These are phyloP conservation scores for Gavia stellata DNA, from an alignment of 2,113 vertebrate genomes.

Conservation along the genomic window DNA sequence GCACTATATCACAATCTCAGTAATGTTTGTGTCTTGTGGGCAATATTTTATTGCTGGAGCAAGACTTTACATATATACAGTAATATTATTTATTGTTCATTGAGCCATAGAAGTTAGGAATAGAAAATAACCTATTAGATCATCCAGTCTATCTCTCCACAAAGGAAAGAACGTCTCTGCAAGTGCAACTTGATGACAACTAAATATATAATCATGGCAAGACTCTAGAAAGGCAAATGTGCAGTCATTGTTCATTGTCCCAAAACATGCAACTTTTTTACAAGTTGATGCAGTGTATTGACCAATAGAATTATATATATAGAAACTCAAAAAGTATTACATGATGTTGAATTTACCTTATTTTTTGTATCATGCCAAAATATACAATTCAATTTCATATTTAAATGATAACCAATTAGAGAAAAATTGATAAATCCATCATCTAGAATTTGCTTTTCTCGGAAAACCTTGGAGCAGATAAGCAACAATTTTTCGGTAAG, in stretches of 20 bases:
- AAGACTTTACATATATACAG: background rate
- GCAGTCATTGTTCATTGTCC: background rate
- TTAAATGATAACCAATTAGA: background rate
- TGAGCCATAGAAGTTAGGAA: background rate
- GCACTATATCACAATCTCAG: conserved; percentile 8
- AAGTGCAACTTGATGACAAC: background rate
- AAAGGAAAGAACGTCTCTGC: background rate
- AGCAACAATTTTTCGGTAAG: background rate
- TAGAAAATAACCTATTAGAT: conserved; percentile 36
- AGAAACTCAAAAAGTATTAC: background rate
- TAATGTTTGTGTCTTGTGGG: background rate
- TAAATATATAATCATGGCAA: background rate
- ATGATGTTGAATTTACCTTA: background rate
- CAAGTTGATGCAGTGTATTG: background rate
- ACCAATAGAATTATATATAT: background rate
- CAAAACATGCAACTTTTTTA: background rate
- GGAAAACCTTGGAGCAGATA: background rate
- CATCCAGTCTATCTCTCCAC: background rate
- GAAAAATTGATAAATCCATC: background rate
- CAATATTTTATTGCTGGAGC: conserved; percentile 15
- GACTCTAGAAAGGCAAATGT: background rate
- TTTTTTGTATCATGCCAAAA: background rate
- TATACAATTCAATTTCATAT: background rate
- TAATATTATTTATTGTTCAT: conserved; percentile 18
- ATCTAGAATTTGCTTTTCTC: background rate